Evolutionary conservation across 2,888 invertebrate species (phyloP).

Genomic region (Nasonia oneida): DNA sequence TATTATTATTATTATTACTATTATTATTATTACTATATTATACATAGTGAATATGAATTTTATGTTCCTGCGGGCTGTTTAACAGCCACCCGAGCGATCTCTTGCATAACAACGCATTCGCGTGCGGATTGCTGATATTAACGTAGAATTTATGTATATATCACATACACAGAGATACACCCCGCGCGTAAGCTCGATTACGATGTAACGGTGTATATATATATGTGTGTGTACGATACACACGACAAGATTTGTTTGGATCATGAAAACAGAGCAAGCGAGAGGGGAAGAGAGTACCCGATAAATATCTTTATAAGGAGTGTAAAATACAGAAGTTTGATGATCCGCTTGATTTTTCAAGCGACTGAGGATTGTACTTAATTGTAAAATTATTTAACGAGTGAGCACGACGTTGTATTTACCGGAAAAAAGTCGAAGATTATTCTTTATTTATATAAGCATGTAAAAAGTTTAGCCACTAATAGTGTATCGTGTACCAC

Average conservation of each 20-base stretch:
- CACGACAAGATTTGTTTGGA: slow-evolving; percentile 56
- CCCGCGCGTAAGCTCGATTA: slow-evolving; percentile 47
- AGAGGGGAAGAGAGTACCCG: slow-evolving; percentile 22
- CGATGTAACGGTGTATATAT: slow-evolving; percentile 22
- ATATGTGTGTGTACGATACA: slow-evolving; percentile 54
- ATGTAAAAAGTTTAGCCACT: slow-evolving; percentile 57
- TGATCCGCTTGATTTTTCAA: slow-evolving; percentile 54
- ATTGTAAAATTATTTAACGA: slow-evolving; percentile 53
- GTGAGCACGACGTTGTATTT: slow-evolving; percentile 35
- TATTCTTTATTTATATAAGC: slow-evolving; percentile 55
- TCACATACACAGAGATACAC: slow-evolving; percentile 9
- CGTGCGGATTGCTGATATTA: slow-evolving; percentile 63
- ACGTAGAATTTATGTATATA: slow-evolving; percentile 63
- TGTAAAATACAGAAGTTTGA: slow-evolving; percentile 46
- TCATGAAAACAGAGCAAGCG: slow-evolving; percentile 38
- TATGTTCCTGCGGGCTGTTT: slow-evolving; percentile 77
- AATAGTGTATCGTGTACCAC: slow-evolving; percentile 47
- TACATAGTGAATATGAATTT: slow-evolving; percentile 64
- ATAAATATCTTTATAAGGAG: slow-evolving; percentile 48
- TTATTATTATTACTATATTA: background rate
- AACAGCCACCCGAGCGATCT: slow-evolving; percentile 74
- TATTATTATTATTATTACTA: slow-evolving; percentile 50
- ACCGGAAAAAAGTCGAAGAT: slow-evolving; percentile 55
- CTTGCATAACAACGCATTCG: slow-evolving; percentile 72
- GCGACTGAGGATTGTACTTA: slow-evolving; percentile 36